These are phyloP conservation scores for Invenusta paracnida DNA, from an alignment of 2,888 invertebrate genomes.

Conservation along the genomic window DNA sequence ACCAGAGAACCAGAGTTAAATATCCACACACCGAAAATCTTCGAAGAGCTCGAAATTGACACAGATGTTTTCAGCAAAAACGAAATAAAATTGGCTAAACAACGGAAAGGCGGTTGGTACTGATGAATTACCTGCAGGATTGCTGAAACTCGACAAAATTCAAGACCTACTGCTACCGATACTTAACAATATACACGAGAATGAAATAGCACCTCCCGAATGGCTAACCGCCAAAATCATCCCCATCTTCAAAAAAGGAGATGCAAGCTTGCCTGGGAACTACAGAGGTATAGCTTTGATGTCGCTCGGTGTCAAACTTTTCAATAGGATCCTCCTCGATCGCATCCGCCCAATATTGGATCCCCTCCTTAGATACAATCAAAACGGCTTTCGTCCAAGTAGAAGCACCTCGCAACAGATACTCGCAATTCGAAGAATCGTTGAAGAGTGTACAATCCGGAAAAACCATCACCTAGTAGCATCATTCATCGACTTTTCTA, in stretches of 20 bases:
- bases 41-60: not conserved
- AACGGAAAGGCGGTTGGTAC: conserved; percentile 13
- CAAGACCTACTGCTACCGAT: conserved; percentile 25
- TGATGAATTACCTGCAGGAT: conserved; percentile 7
- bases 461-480: too few relatives aligned
- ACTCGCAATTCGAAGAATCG: conserved; percentile 25
- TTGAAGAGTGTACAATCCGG: conserved; percentile 1
- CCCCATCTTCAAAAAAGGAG: conserved; percentile 12
- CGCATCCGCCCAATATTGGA: conserved; percentile 15
- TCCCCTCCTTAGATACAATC: not conserved
- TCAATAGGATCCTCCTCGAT: conserved; percentile 13
- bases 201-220: conserved; percentile 21
- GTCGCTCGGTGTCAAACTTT: conserved; percentile 16
- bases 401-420: not conserved
- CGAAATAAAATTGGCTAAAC: not conserved
- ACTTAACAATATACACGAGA: conserved; percentile 7
- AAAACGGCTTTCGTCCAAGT: not conserved
- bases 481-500: not conserved
- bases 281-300: conserved; percentile 23
- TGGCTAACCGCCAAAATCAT: conserved; percentile 18
- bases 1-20: not conserved
- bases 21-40: not conserved
- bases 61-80: not conserved
- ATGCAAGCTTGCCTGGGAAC: conserved; percentile 17
- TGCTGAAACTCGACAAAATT: conserved; percentile 23